Percentiles rank a stretch among this genome's conserved stretches.
Conservation (phyloP, 2,888 invertebrate species). For the Dynastes tityus region DNA sequence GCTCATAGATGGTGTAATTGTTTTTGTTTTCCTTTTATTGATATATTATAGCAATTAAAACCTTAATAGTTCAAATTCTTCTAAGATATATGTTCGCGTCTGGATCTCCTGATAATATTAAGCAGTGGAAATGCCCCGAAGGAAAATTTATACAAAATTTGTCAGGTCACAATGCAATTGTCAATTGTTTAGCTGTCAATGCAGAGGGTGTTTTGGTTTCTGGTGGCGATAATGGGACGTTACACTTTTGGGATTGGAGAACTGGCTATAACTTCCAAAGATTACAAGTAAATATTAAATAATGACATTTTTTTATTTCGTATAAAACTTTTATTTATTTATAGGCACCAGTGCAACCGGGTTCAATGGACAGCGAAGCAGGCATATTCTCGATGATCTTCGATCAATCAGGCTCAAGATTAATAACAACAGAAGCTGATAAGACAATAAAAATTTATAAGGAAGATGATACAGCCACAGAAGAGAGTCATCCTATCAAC, state of each 20-base stretch:
- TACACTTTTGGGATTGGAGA: constrained; percentile 99
- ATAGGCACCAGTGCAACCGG: constrained; percentile 95
- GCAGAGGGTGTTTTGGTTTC: constrained; percentile 96
- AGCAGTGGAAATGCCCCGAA: constrained; percentile 99
- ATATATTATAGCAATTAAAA: not conserved
- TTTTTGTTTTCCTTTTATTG: not conserved
- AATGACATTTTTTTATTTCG: not conserved
- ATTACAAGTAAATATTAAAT: constrained; percentile 75
- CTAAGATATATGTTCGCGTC: constrained; percentile 93
- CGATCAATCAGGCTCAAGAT: constrained; percentile 94
- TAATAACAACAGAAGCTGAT: constrained; percentile 98
- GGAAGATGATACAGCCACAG: constrained; percentile 96
- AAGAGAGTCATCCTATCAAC: constrained; percentile 96
- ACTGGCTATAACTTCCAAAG: constrained; percentile 99
- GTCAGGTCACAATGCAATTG: constrained; percentile 96
- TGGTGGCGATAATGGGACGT: constrained; percentile 97
- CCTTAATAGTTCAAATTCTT: not conserved
- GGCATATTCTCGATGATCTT: constrained; percentile 97
- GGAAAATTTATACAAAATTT: constrained; percentile 98
- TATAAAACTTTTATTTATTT: constrained; percentile 56
- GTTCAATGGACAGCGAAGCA: constrained; percentile 99
- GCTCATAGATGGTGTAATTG: not conserved
- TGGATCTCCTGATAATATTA: constrained; percentile 98
- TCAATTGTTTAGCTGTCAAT: constrained; percentile 97
- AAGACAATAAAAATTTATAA: constrained; percentile 99